Evolutionary conservation across 2,888 invertebrate genomes (phyloP).

Genomic region (Sarcophaga subvicina): DNA sequence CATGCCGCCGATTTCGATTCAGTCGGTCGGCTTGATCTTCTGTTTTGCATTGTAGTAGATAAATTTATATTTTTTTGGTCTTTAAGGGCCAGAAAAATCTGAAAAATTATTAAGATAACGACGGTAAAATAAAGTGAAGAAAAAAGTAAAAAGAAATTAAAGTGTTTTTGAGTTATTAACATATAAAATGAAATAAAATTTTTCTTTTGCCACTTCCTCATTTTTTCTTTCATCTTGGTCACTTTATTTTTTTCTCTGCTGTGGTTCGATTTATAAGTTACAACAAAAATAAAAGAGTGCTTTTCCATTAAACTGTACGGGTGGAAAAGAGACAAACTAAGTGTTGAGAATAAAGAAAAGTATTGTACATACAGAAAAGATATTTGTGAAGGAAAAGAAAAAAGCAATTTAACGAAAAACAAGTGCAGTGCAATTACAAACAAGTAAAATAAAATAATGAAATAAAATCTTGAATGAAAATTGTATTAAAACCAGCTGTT

Average conservation of each 20-base stretch:
- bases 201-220: constrained; percentile 30
- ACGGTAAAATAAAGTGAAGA: constrained; percentile 38
- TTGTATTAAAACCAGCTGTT: background rate
- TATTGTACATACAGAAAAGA: constrained; percentile 68
- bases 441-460: background rate
- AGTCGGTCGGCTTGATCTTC: constrained; percentile 13
- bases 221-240: constrained; percentile 30
- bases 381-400: constrained; percentile 48
- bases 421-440: constrained; percentile 34
- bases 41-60: constrained; percentile 48
- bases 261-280: constrained; percentile 39
- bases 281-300: constrained; percentile 43
- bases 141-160: constrained; percentile 4
- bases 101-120: constrained; percentile 25
- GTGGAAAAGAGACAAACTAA: constrained; percentile 53
- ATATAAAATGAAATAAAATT: background rate
- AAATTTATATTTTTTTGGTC: constrained; percentile 55
- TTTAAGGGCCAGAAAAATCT: constrained; percentile 56
- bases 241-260: constrained; percentile 32
- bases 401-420: constrained; percentile 36
- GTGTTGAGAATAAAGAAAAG: constrained; percentile 58
- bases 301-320: constrained; percentile 19
- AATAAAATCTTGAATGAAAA: background rate
- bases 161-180: constrained; percentile 4
- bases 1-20: background rate